A percentile compares a stretch with the other conserved stretches of the same genome.
Evolutionary conservation across 2,113 vertebrate species (phyloP).

Genomic region (Nycticorax nycticorax): DNA sequence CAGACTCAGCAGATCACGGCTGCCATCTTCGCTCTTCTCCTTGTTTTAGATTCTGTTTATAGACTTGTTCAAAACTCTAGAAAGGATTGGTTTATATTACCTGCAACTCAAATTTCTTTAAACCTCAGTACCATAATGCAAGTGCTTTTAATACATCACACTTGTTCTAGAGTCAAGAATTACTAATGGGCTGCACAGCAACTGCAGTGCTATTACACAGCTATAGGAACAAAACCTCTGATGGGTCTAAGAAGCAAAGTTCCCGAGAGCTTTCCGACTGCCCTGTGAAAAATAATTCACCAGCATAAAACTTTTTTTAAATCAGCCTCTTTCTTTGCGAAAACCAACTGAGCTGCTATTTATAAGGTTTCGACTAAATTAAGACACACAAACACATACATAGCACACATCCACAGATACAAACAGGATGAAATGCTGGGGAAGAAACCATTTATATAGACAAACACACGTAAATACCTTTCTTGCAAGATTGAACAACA

Average conservation of each 20-base stretch:
- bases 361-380: neutral
- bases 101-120: neutral
- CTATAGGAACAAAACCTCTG: neutral
- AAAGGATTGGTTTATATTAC: neutral
- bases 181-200: neutral
- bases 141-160: neutral
- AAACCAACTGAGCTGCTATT: neutral
- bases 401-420: rapidly evolving
- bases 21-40: rapidly evolving
- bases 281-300: neutral
- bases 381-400: neutral
- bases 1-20: neutral
- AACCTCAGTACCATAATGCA: neutral
- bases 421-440: neutral
- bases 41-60: neutral
- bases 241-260: neutral
- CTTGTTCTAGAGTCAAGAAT: neutral
- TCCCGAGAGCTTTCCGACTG: neutral
- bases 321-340: neutral
- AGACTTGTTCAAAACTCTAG: neutral
- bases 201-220: neutral
- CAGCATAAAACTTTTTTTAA: neutral
- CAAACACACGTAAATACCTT: neutral
- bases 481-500: neutral
- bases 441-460: neutral